Evolutionary conservation across 2,797 vertebrate species (phyloP).

Genomic region (Caiman crocodilus): DNA sequence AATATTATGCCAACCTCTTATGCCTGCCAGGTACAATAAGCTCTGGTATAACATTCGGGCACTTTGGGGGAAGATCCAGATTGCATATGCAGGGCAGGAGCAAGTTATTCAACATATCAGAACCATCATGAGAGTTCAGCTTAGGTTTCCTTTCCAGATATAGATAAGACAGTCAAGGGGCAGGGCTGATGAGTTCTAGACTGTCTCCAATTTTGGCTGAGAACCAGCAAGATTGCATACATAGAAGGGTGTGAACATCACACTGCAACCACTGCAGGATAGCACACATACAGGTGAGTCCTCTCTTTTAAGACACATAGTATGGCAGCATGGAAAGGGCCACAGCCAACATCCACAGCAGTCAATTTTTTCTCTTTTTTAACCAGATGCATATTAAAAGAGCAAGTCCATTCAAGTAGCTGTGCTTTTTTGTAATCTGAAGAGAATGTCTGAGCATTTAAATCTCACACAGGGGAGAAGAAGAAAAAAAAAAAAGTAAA

Average conservation of each 20-base stretch:
- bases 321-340: not conserved
- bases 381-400: not conserved
- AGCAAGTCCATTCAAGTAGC: not conserved
- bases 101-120: not conserved
- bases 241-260: not conserved
- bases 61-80: not conserved
- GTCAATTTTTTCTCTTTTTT: not conserved
- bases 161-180: not conserved
- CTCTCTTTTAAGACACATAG: not conserved
- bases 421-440: not conserved
- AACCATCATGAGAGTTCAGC: not conserved
- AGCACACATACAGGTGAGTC: not conserved
- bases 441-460: not conserved
- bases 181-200: not conserved
- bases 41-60: not conserved
- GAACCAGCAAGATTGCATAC: not conserved
- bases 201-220: rapidly evolving
- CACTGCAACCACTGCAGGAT: not conserved
- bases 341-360: not conserved
- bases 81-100: not conserved
- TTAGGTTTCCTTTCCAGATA: not conserved
- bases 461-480: constrained; percentile 12
- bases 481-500: not conserved
- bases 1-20: not conserved
- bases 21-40: rapidly evolving